Base-by-base conservation (phyloP, 2,113 vertebrate genomes). In the Myiozetetes cayanensis region DNA sequence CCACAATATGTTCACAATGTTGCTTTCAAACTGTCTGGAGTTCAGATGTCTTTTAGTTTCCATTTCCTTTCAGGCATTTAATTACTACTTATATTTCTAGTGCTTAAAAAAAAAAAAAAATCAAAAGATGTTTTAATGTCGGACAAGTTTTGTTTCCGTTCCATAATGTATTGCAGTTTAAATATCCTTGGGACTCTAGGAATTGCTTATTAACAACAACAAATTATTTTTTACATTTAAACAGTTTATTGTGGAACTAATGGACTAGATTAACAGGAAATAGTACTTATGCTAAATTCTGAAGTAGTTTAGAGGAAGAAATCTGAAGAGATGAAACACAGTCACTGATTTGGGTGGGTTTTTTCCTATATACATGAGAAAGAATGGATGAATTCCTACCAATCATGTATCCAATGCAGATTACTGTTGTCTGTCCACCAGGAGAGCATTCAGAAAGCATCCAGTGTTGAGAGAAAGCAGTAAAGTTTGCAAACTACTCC, bases 1-100 rank as follows among this genome's bases (percentile, higher is more conserved):
- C 55, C 22, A 44, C 33, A 65, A 6, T 44, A 21, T 0, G 0
- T 70, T 70, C 3, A 16, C 41, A 49, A 5, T 49, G 12, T 77
- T 80, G 33, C 47, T 65, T 66, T 84, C 33, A 74, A 63, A 71
- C 43, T 5, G 1, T 35, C 35, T 44, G 68, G 37, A 77, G n/a
- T 84, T 94, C 41, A 67, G 33, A 23, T 44, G 14, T 52, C 33
- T 37, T 77, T 74, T 76, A 76, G 21, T 76, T 90, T 73, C 53
- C 28, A 1, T 88, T 92, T 87, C 14, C 24, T 62, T 92, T 92
- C 37, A 74, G 72, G 13, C 27, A 44, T 89, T 90, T 94, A 73
- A 50, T 74, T 77, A 41, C 55, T 94, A 7, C 14, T 75, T 78
- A 30, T 62, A 61, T 68, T 90, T 90, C 25, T 58, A 76, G 20